A percentile compares a stretch with the other conserved stretches of the same genome.
phyloP scores from a whole-genome alignment of 2,797 vertebrate species.

The Eulemur rubriventer region DNA sequence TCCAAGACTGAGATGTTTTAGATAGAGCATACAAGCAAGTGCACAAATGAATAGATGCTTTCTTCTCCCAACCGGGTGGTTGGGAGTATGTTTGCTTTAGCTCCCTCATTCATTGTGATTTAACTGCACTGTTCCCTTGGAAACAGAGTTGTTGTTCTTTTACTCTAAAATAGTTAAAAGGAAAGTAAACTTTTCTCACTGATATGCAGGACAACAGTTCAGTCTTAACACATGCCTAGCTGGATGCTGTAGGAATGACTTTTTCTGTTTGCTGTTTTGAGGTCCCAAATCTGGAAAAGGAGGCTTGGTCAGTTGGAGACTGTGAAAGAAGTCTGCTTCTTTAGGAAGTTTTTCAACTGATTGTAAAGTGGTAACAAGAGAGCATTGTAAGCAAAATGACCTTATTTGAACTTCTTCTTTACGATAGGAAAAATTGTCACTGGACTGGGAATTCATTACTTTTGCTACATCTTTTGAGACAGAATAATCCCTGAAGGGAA shows the following conservation, averaged over 20 bases:
- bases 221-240: not conserved
- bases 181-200: not conserved
- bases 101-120: not conserved
- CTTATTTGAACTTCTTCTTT: not conserved
- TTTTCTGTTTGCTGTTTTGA: not conserved
- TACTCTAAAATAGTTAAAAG: constrained; percentile 36
- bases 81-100: not conserved
- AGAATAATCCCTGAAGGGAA: not conserved
- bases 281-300: not conserved
- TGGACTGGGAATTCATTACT: not conserved
- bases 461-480: not conserved
- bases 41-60: not conserved
- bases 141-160: not conserved
- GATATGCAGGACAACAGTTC: not conserved
- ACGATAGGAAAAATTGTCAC: not conserved
- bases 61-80: not conserved
- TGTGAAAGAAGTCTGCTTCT: not conserved
- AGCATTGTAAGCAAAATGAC: not conserved
- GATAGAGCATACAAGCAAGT: not conserved
- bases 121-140: constrained; percentile 36
- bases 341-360: not conserved
- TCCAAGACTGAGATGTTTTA: not conserved
- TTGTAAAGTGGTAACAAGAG: not conserved
- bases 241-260: not conserved
- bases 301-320: not conserved